Base-by-base conservation (phyloP, 2,888 invertebrate species). In the Drosophila cognata region DNA sequence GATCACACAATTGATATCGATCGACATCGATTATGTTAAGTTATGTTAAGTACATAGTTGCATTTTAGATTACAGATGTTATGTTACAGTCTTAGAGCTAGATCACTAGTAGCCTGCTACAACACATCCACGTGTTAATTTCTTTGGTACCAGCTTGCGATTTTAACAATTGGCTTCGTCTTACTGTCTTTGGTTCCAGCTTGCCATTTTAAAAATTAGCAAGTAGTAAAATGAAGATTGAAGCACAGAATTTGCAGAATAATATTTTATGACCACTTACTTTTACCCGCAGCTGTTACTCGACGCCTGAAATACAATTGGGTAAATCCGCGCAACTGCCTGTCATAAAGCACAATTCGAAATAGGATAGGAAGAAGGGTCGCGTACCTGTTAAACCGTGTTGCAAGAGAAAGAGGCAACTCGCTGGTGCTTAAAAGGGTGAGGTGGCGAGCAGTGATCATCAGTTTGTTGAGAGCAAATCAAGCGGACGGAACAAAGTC, bases 391-490 rank as follows among this genome's bases (percentile, higher is more conserved):
- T 0, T 36, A 21, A 31, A 2, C 1, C 28, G 28, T 25, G 6
- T 29, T n/a, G 29, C 11, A 18, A 25, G 16, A 0, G n/a, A 53
- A 31, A 50, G 21, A 29, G n/a, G n/a, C 25, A 31, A 29, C 6
- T 13, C 0, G 4, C 3, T 0, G 43, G 4, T 8, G 13, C 10
- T 29, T 68, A 71, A 68, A 77, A 81, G 64, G n/a, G 4, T n/a
- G 28, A 4, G 57, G 0, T 13, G n/a, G 2, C n/a, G 25, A 21
- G 57, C 25, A 59, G 5, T 4, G 11, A 57, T 8, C 31, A 84
- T 74, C 85, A 84, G 84, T 89, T 55, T 50, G 43, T n/a, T 29
- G 25, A 57, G 53, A 65, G 36, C 70, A 66, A 25, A 64, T 56
- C 76, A 59, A 79, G 8, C 41, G 18, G 41, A 33, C 46, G 36